phyloP scores from a whole-genome alignment of 1,140 invertebrate genomes.

The Potamilus streckersoni region DNA sequence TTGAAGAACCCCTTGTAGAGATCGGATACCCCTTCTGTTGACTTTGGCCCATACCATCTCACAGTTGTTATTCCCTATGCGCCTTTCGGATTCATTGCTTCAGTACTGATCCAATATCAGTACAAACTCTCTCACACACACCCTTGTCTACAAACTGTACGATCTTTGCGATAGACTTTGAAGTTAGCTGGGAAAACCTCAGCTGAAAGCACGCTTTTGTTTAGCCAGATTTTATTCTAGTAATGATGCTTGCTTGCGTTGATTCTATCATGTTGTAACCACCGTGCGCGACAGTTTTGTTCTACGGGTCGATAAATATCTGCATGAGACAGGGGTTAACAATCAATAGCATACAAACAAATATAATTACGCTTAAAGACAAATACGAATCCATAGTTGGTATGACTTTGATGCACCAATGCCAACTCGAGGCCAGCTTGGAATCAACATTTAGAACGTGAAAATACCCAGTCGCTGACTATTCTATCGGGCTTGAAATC shows the following conservation, averaged over 20 bases:
- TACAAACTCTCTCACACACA: background rate
- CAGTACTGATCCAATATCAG: background rate
- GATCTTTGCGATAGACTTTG: constrained; percentile 1
- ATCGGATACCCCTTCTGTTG: background rate
- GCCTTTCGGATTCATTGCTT: background rate
- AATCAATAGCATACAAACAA: too few relatives aligned
- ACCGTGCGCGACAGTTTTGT: too few relatives aligned
- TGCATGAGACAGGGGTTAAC: too few relatives aligned
- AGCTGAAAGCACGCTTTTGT: constrained; percentile 6
- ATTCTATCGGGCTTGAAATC: too few relatives aligned
- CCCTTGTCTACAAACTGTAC: too few relatives aligned
- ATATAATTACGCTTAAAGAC: too few relatives aligned
- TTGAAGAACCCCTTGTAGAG: background rate
- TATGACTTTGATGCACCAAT: too few relatives aligned
- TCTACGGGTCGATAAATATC: too few relatives aligned
- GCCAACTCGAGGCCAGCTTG: too few relatives aligned
- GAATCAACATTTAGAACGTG: too few relatives aligned
- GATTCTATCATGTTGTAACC: background rate
- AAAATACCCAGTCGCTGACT: too few relatives aligned
- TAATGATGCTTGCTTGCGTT: constrained; percentile 11
- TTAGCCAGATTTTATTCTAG: constrained; percentile 15
- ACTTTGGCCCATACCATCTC: background rate
- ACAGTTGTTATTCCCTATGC: background rate
- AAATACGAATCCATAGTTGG: too few relatives aligned
- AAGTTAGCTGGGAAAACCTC: constrained; percentile 11